phyloP scores from a whole-genome alignment of 2,797 vertebrate genomes.

The Neomorphus geoffroyi region DNA sequence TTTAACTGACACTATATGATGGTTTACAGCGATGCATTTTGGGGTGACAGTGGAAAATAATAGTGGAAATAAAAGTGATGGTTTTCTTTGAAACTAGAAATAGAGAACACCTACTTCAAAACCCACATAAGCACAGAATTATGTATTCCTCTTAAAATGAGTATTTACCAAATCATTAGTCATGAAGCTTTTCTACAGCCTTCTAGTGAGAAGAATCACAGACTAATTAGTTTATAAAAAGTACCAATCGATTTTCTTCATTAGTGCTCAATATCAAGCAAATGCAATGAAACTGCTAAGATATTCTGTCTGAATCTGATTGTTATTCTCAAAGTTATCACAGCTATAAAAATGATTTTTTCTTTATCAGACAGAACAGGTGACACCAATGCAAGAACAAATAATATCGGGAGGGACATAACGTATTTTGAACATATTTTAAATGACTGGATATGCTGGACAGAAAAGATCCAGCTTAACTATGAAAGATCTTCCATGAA shows the following conservation, averaged over 20 bases:
- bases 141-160: background rate
- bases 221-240: background rate
- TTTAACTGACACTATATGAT: background rate
- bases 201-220: background rate
- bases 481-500: background rate
- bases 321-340: background rate
- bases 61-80: background rate
- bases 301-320: background rate
- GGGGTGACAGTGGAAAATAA: background rate
- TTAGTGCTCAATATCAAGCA: background rate
- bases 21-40: background rate
- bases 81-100: rapidly evolving
- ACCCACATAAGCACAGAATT: background rate
- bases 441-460: background rate
- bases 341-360: background rate
- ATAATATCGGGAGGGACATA: background rate
- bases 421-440: background rate
- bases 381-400: background rate
- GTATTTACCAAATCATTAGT: background rate
- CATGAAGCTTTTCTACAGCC: background rate
- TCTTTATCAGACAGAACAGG: background rate
- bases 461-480: background rate
- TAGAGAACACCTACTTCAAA: background rate
- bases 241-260: background rate
- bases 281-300: background rate